Percentiles rank a stretch among this genome's conserved stretches.
These are phyloP conservation scores for Brachymystax lenok DNA, from an alignment of 2,797 vertebrate genomes.

Conservation along the genomic window DNA sequence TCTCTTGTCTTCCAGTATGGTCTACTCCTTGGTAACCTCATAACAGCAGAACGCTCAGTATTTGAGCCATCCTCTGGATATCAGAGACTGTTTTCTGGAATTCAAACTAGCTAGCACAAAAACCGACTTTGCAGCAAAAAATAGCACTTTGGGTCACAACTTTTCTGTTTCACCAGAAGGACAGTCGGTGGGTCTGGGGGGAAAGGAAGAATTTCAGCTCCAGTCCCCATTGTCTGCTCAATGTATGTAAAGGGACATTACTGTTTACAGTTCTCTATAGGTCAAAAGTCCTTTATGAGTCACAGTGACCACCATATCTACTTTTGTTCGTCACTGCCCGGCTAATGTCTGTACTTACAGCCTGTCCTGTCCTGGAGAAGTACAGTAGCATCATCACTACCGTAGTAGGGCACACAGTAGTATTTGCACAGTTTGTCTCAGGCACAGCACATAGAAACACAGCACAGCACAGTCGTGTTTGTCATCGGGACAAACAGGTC, in stretches of 20 bases:
- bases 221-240: neutral
- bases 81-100: slow-evolving; percentile 41
- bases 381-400: slow-evolving; percentile 1
- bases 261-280: slow-evolving; percentile 66
- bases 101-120: slow-evolving; percentile 25
- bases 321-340: slow-evolving; percentile 66
- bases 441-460: slow-evolving; percentile 66
- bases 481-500: slow-evolving; percentile 2
- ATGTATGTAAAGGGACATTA: slow-evolving; percentile 35
- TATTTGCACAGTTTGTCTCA: slow-evolving; percentile 78
- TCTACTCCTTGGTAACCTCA: slow-evolving; percentile 95
- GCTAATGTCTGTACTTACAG: slow-evolving; percentile 55
- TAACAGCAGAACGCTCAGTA: slow-evolving; percentile 74
- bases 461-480: slow-evolving; percentile 44
- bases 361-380: slow-evolving; percentile 1
- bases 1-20: slow-evolving; percentile 87
- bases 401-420: slow-evolving; percentile 39
- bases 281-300: slow-evolving; percentile 16
- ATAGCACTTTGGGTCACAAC: slow-evolving; percentile 26
- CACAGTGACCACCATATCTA: slow-evolving; percentile 42
- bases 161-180: slow-evolving; percentile 34
- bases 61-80: slow-evolving; percentile 40
- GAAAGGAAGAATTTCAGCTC: neutral
- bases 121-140: slow-evolving; percentile 25
- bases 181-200: neutral